These are phyloP conservation scores for Notiomystis cincta DNA, from an alignment of 2,113 vertebrate genomes.

Conservation along the genomic window DNA sequence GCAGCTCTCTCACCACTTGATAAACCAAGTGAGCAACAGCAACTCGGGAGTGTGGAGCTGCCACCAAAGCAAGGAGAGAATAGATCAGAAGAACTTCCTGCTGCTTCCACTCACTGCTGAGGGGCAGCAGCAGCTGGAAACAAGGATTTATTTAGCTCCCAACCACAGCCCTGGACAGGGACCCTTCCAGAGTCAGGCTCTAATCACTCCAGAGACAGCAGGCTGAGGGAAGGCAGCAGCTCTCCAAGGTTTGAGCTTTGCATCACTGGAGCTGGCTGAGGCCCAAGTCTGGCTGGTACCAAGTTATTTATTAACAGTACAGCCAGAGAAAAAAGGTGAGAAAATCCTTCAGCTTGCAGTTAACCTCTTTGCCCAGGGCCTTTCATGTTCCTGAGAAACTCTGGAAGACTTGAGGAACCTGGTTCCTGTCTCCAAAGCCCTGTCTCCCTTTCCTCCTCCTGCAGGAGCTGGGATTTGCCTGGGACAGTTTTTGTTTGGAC, in stretches of 20 bases:
- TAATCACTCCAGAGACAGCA: background rate
- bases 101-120: background rate
- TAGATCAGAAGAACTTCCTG: background rate
- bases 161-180: background rate
- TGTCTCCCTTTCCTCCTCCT: background rate
- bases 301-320: background rate
- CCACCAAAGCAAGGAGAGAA: background rate
- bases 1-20: background rate
- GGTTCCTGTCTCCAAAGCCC: background rate
- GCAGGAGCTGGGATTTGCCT: background rate
- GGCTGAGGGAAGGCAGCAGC: background rate
- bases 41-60: background rate
- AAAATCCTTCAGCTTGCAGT: background rate
- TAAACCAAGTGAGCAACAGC: background rate
- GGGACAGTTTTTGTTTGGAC: background rate
- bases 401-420: background rate
- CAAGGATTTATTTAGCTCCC: background rate
- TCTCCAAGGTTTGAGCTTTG: background rate
- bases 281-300: background rate
- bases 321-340: background rate
- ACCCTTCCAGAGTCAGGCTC: background rate
- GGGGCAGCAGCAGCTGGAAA: background rate
- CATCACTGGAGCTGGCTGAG: background rate
- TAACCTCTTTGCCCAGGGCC: background rate
- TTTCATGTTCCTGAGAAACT: background rate